Evolutionary conservation across 92 coral and sea anemone genomes (phyloP).

Genomic region (Zoanthus gigantus): DNA sequence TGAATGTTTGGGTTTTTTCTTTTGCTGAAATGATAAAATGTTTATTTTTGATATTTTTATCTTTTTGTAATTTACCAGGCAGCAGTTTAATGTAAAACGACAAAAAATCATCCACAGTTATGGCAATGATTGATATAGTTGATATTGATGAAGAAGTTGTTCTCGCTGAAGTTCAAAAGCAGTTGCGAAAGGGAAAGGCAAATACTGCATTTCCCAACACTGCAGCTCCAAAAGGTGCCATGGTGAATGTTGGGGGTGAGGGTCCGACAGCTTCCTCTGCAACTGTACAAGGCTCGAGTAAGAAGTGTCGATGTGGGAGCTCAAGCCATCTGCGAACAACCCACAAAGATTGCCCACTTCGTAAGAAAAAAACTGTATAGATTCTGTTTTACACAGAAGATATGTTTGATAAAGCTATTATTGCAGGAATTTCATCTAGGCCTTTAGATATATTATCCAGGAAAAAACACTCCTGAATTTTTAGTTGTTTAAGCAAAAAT

Average conservation of each 20-base stretch:
- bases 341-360: conserved; percentile 10
- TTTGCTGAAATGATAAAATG: background rate
- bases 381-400: background rate
- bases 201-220: conserved; percentile 8
- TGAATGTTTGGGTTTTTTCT: background rate
- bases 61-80: background rate
- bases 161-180: conserved; percentile 13
- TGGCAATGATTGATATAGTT: conserved; percentile 1
- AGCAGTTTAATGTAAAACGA: conserved; percentile 16
- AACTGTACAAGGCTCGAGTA: background rate
- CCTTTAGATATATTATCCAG: background rate
- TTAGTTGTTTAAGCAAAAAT: background rate
- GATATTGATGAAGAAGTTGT: conserved; percentile 13
- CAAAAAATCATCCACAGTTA: conserved; percentile 10
- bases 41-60: background rate
- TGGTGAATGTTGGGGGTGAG: conserved; percentile 29
- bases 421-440: background rate
- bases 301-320: conserved; percentile 22
- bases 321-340: conserved; percentile 11
- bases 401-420: conserved; percentile 11
- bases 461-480: background rate
- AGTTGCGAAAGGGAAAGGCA: conserved; percentile 21
- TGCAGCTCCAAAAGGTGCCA: background rate
- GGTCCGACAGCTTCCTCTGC: conserved; percentile 19
- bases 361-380: background rate